Conservation (phyloP, 2,113 vertebrate genomes). For the Pterocles burchelli region DNA sequence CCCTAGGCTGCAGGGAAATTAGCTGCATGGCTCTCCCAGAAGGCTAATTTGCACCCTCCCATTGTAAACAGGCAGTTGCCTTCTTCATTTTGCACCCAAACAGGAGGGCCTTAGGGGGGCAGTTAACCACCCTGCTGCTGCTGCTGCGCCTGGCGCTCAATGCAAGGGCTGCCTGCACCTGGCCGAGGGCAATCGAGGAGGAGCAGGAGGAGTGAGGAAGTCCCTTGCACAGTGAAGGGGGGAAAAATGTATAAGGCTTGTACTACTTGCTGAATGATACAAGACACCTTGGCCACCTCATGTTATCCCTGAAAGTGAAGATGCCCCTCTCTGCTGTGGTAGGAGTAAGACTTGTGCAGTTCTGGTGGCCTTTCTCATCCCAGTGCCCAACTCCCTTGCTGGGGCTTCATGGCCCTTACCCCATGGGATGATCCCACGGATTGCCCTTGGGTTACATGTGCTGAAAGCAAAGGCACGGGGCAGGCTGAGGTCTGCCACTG, state of each 20-base stretch:
- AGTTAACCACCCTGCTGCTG: not conserved
- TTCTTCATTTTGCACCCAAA: not conserved
- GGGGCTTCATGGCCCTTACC: not conserved
- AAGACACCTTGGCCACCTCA: not conserved
- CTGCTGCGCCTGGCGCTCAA: not conserved
- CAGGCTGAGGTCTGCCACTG: not conserved
- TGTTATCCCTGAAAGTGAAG: not conserved
- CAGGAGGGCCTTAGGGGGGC: not conserved
- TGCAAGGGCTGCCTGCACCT: not conserved
- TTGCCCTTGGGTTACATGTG: rapidly evolving
- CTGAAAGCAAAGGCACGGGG: not conserved
- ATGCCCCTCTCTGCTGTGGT: rapidly evolving
- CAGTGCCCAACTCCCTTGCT: too few relatives aligned
- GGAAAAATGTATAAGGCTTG: not conserved
- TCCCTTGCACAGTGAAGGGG: not conserved
- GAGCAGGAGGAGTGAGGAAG: not conserved
- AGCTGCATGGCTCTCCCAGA: not conserved
- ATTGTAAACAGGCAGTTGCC: not conserved
- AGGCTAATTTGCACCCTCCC: constrained; percentile 36
- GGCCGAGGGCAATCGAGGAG: not conserved
- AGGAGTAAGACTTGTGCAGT: not conserved
- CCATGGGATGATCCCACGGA: not conserved
- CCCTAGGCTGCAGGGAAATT: not conserved
- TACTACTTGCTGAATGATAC: not conserved
- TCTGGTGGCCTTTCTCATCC: not conserved